Evolutionary conservation across 2,113 vertebrate species (phyloP).

Genomic region (Mus musculus): GRCm39 chr4:57173501-57174000

Average conservation of each 20-base stretch:
- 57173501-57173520: background rate
- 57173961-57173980: background rate
- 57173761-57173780: background rate
- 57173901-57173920: background rate
- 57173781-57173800: background rate
- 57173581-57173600: background rate
- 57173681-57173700: background rate
- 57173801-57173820: conserved; percentile 24
- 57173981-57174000: background rate
- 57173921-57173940: background rate
- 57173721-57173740: background rate
- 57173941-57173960: background rate
- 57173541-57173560: background rate
- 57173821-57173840: background rate
- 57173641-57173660: background rate
- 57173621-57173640: background rate
- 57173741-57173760: background rate
- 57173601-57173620: background rate
- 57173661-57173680: background rate
- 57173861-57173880: background rate
- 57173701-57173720: background rate
- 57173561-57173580: background rate
- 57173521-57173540: conserved; percentile 24
- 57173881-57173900: background rate
- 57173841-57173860: background rate